A percentile compares a stretch with the other conserved stretches of the same genome.
These are phyloP conservation scores for Pseudochromis fuscus DNA, from an alignment of 2,797 vertebrate species.

Conservation along the genomic window DNA sequence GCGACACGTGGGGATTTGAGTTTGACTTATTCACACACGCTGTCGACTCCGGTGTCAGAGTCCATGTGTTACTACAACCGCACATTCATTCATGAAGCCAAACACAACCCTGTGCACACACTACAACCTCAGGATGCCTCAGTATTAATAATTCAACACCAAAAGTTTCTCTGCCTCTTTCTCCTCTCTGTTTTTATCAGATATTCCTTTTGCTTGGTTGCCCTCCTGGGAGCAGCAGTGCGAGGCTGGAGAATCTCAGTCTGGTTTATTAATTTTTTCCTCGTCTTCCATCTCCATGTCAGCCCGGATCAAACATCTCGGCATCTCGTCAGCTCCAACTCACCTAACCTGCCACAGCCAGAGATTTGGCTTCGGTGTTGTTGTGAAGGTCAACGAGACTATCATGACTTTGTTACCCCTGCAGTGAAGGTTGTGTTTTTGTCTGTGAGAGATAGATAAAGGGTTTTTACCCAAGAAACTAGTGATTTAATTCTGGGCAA, in stretches of 20 bases:
- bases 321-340: conserved; percentile 47
- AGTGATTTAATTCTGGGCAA: no score
- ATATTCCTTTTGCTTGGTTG: conserved; percentile 81
- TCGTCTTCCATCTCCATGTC: conserved; percentile 50
- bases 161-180: conserved; percentile 69
- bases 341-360: conserved; percentile 21
- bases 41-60: conserved; percentile 17
- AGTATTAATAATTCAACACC: conserved; percentile 80
- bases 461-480: no score
- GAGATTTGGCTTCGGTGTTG: no score
- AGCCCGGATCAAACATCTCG: conserved; percentile 63
- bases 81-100: conserved; percentile 38
- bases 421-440: no score
- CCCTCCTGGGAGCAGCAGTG: conserved; percentile 64
- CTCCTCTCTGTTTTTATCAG: conserved; percentile 77
- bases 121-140: conserved; percentile 64
- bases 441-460: no score
- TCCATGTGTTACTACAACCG: conserved; percentile 16
- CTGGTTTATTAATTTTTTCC: conserved; percentile 68
- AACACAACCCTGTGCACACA: conserved; percentile 48
- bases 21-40: conserved; percentile 14
- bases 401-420: no score
- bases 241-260: conserved; percentile 69
- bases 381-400: no score
- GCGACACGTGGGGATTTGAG: conserved; percentile 24